phyloP scores from a whole-genome alignment of 2,113 vertebrate species.

The Silurus meridionalis region DNA sequence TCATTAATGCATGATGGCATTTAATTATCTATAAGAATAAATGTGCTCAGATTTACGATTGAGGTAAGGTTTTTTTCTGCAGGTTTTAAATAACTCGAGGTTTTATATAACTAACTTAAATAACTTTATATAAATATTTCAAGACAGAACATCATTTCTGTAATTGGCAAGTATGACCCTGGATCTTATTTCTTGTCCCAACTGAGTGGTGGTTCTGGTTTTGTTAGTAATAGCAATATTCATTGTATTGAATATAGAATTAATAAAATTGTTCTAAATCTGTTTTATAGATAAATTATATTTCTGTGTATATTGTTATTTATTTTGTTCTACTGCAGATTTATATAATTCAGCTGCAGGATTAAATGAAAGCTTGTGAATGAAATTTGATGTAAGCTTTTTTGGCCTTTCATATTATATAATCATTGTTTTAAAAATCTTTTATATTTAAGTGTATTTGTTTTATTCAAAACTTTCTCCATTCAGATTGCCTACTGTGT shows the following conservation, averaged over 20 bases:
- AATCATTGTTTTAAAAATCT: neutral
- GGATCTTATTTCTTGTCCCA: neutral
- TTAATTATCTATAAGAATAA: neutral
- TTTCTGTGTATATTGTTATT: no score
- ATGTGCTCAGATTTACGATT: neutral
- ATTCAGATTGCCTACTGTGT: conserved; percentile 27
- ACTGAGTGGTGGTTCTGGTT: neutral
- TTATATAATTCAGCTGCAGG: neutral
- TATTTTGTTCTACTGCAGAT: no score
- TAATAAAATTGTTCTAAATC: neutral
- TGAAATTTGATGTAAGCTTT: neutral
- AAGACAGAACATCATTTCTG: neutral
- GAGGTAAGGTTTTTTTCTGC: neutral
- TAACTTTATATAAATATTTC: no score
- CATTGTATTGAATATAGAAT: neutral
- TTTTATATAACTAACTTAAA: no score
- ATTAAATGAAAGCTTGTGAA: neutral
- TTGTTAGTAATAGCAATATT: neutral
- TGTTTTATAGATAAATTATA: neutral
- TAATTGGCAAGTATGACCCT: neutral
- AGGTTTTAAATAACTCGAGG: neutral
- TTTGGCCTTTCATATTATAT: neutral
- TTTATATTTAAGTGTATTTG: no score
- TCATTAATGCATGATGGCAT: neutral
- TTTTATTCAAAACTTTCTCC: neutral